Percentiles rank a stretch among this genome's conserved stretches.
Conservation (phyloP, 2,113 vertebrate species). For the Cepphus grylle region DNA sequence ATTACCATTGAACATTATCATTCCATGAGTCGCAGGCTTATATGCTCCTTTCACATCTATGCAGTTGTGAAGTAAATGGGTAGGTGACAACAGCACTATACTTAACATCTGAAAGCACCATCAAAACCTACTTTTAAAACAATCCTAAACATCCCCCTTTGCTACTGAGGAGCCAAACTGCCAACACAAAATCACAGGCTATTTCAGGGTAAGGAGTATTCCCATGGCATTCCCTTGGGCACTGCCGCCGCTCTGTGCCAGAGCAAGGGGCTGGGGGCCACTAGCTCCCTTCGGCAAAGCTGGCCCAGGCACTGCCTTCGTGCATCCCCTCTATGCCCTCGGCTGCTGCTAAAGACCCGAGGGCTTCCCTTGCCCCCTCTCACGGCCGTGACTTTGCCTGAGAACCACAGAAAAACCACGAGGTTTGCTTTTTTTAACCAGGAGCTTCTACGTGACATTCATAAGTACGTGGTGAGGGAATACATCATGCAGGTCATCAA, state of each 20-base stretch:
- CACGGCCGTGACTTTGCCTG: not conserved
- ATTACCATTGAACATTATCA: not conserved
- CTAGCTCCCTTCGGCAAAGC: not conserved
- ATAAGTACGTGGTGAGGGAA: slow-evolving; percentile 61
- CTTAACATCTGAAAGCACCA: not conserved
- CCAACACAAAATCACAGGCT: not conserved
- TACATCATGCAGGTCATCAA: slow-evolving; percentile 64
- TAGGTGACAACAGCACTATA: not conserved
- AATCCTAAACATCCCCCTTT: not conserved
- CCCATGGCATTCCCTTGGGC: not conserved
- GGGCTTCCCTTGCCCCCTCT: not conserved
- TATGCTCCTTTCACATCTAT: not conserved
- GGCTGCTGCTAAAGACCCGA: not conserved
- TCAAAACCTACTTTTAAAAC: not conserved
- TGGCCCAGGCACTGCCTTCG: not conserved
- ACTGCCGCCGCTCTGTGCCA: not conserved
- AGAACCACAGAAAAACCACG: not conserved
- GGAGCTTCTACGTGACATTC: slow-evolving; percentile 63
- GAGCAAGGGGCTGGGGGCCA: not conserved
- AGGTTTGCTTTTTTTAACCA: slow-evolving; percentile 6
- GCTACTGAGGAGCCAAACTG: not conserved
- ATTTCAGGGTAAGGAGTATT: not conserved
- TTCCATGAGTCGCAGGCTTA: not conserved
- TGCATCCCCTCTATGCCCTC: not conserved
- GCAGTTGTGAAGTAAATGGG: not conserved